Evolutionary conservation across 2,113 vertebrate species (phyloP).

Genomic region (Seriola rivoliana): DNA sequence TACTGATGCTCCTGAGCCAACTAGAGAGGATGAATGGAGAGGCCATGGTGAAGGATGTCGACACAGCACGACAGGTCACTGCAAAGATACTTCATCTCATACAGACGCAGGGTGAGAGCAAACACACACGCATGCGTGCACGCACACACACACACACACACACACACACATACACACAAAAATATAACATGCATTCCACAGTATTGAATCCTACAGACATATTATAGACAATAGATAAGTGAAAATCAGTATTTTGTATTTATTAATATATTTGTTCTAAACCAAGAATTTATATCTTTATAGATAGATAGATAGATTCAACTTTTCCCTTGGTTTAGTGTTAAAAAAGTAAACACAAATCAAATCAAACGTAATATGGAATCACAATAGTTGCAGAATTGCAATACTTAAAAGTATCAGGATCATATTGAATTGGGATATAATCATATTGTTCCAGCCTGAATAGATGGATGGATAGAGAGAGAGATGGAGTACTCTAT

Average conservation of each 20-base stretch:
- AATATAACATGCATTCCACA: background rate
- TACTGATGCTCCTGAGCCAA: slow-evolving; percentile 90
- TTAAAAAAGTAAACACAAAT: too few relatives aligned
- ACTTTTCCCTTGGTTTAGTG: too few relatives aligned
- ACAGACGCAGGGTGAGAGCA: slow-evolving; percentile 94
- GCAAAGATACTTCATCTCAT: slow-evolving; percentile 95
- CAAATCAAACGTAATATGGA: too few relatives aligned
- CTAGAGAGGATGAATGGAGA: slow-evolving; percentile 92
- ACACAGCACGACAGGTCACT: slow-evolving; percentile 90
- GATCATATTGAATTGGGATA: too few relatives aligned
- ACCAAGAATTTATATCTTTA: background rate
- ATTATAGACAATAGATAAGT: background rate
- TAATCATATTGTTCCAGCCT: too few relatives aligned
- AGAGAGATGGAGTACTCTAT: too few relatives aligned
- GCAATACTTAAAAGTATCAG: too few relatives aligned
- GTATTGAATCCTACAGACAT: background rate
- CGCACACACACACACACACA: background rate
- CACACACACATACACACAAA: too few relatives aligned
- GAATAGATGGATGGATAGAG: too few relatives aligned
- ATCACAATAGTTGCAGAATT: too few relatives aligned
- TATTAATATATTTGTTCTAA: background rate
- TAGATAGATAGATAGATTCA: too few relatives aligned
- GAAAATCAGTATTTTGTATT: background rate
- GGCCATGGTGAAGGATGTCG: slow-evolving; percentile 82
- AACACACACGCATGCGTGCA: background rate